Percentiles rank a stretch among this genome's conserved stretches.
phyloP scores from a whole-genome alignment of 2,888 invertebrate genomes.

The Kuschelorhynchus macadamiae region DNA sequence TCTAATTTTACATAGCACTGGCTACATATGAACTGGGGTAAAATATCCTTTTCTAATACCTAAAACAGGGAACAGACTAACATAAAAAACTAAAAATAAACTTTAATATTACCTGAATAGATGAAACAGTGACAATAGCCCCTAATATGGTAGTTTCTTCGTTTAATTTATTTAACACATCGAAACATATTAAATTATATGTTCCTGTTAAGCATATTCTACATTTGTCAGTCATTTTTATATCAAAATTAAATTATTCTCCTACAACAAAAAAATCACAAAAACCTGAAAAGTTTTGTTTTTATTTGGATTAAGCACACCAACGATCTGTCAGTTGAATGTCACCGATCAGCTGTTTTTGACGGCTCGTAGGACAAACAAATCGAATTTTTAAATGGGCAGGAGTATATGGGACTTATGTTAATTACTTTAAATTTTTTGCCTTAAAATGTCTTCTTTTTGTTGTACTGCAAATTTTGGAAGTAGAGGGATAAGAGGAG shows the following conservation, averaged over 20 bases:
- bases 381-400: no score
- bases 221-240: conserved; percentile 28
- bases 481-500: no score
- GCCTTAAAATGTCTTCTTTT: no score
- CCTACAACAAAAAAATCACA: not conserved
- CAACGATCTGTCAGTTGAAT: no score
- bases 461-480: no score
- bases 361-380: no score
- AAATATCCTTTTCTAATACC: conserved; percentile 25
- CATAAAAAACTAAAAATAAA: not conserved
- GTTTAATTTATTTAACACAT: conserved; percentile 17
- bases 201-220: conserved; percentile 29
- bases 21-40: conserved; percentile 28
- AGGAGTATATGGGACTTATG: no score
- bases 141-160: conserved; percentile 18
- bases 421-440: no score
- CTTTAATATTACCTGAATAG: conserved; percentile 19
- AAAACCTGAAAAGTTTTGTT: no score
- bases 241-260: not conserved
- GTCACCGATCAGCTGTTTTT: no score
- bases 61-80: conserved; percentile 4
- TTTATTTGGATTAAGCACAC: no score
- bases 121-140: conserved; percentile 14
- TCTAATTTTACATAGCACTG: conserved; percentile 17
- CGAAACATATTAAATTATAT: conserved; percentile 2